These are phyloP conservation scores for Halisarca cf. caerulea DNA, from an alignment of 37 sponge, comb jelly and placozoan species.

Conservation along the genomic window DNA sequence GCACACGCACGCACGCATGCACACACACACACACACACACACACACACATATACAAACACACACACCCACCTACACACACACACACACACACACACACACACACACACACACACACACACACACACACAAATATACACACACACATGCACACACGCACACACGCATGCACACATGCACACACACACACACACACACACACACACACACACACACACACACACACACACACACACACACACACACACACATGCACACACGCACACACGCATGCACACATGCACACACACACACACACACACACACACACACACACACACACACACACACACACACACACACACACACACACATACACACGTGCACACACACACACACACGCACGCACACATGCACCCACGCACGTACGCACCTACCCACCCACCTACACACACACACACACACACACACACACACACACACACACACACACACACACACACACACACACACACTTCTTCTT, in stretches of 20 bases:
- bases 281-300: constrained; percentile 22
- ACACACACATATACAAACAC: no score
- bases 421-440: neutral
- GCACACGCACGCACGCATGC: no score
- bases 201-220: constrained; percentile 14
- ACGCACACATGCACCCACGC: no score
- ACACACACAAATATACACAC: no score
- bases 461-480: constrained; percentile 20
- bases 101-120: no score
- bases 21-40: no score
- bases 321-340: constrained; percentile 31
- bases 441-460: neutral
- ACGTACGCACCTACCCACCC: neutral
- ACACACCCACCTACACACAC: no score
- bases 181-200: constrained; percentile 7
- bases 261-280: neutral
- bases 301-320: constrained; percentile 1
- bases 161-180: constrained; percentile 1
- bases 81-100: no score
- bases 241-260: neutral
- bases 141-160: no score
- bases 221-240: constrained; percentile 15
- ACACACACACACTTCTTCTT: constrained; percentile 23
- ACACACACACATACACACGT: constrained; percentile 25
- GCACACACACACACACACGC: neutral